These are phyloP conservation scores for Ctenicera cuprea DNA, from an alignment of 2,888 invertebrate genomes.

Conservation along the genomic window DNA sequence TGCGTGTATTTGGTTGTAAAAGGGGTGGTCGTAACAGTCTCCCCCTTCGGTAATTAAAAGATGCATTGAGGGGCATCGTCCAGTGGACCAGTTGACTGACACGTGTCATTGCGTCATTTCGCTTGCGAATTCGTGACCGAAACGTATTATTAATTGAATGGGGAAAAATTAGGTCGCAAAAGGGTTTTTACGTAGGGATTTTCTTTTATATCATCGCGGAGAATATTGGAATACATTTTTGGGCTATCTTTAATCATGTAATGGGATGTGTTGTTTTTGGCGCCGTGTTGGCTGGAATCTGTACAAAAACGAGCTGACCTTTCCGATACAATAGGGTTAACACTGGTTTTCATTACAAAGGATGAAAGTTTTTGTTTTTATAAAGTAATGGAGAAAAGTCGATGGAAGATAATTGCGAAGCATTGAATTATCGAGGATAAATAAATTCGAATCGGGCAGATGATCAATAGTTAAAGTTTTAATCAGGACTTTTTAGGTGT, in stretches of 20 bases:
- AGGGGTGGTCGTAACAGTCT: constrained; percentile 48
- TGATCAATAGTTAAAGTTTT: no score
- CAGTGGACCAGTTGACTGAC: constrained; percentile 51
- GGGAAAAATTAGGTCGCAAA: constrained; percentile 24
- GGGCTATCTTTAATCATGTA: constrained; percentile 42
- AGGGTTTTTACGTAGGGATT: constrained; percentile 2
- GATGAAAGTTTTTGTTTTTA: no score
- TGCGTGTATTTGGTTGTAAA: constrained; percentile 59
- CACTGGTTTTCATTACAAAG: not conserved
- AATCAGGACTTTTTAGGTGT: no score
- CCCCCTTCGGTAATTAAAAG: constrained; percentile 60
- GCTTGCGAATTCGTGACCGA: constrained; percentile 21
- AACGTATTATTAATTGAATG: constrained; percentile 29
- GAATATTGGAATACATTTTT: constrained; percentile 12
- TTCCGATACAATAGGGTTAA: not conserved
- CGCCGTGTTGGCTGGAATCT: constrained; percentile 20
- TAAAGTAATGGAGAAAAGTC: no score
- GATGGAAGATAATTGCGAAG: no score
- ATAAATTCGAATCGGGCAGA: no score
- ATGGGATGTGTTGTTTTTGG: constrained; percentile 30
- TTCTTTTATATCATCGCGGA: not conserved
- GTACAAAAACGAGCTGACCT: constrained; percentile 12
- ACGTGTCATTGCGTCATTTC: constrained; percentile 43
- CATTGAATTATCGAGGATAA: no score
- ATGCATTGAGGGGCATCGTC: constrained; percentile 54